phyloP scores from a whole-genome alignment of 2,888 invertebrate genomes.

The Acrobasis suavella region DNA sequence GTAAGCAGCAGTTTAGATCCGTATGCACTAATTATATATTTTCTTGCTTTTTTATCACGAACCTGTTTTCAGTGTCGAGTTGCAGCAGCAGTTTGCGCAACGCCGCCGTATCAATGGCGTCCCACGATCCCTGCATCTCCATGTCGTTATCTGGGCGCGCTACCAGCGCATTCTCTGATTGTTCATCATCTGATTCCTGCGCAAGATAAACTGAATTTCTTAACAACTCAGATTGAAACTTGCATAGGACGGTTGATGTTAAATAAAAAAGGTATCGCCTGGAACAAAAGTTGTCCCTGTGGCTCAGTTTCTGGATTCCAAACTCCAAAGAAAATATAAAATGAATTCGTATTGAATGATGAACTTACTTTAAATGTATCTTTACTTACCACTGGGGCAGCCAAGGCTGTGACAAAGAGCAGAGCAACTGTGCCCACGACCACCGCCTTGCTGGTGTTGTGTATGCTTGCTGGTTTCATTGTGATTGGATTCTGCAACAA shows the following conservation, averaged over 20 bases:
- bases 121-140: conserved; percentile 58
- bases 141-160: conserved; percentile 53
- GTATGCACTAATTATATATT: not conserved
- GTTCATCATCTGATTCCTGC: conserved; percentile 68
- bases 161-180: conserved; percentile 58
- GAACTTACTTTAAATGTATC: too few relatives aligned
- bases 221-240: too few relatives aligned
- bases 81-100: conserved; percentile 70
- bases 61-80: conserved; percentile 73
- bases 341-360: too few relatives aligned
- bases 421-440: conserved; percentile 52
- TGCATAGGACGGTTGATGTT: too few relatives aligned
- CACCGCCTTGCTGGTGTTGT: conserved; percentile 49
- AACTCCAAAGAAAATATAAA: too few relatives aligned
- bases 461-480: conserved; percentile 55
- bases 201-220: not conserved
- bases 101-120: conserved; percentile 67
- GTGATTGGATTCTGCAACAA: conserved; percentile 30
- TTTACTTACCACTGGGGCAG: conserved; percentile 63
- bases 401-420: conserved; percentile 51
- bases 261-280: too few relatives aligned
- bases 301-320: too few relatives aligned
- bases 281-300: too few relatives aligned
- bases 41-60: conserved; percentile 11
- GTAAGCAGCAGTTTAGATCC: not conserved